phyloP scores from a whole-genome alignment of 2,113 vertebrate species.

The Semnornis frantzii region DNA sequence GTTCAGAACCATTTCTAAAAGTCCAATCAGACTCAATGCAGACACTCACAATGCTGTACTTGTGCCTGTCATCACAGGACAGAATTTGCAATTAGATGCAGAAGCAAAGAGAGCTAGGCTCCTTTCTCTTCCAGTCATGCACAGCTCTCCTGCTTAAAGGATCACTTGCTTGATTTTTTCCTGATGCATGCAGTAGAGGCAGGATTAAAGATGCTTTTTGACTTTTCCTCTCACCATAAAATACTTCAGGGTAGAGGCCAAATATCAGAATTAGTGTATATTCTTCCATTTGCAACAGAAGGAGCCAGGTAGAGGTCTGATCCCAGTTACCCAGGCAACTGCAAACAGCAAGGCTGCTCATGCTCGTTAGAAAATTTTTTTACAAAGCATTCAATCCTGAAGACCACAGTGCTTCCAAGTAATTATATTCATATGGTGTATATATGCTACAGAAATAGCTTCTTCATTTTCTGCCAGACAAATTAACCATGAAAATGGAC shows the following conservation, averaged over 20 bases:
- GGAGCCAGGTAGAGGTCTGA: conserved; percentile 43
- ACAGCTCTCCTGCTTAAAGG: neutral
- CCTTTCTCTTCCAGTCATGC: conserved; percentile 1
- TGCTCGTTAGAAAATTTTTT: conserved; percentile 17
- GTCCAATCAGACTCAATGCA: accelerated
- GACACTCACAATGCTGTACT: neutral
- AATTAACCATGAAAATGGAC: conserved; percentile 28
- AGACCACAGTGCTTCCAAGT: conserved; percentile 38
- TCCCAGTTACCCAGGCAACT: conserved; percentile 75
- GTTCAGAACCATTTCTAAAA: neutral
- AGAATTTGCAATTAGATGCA: neutral
- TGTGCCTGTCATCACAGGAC: neutral
- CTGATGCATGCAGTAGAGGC: neutral
- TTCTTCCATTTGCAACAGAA: conserved; percentile 20
- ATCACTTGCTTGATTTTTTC: neutral
- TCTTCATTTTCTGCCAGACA: conserved; percentile 26
- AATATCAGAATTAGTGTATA: conserved; percentile 29
- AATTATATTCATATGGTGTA: conserved; percentile 50
- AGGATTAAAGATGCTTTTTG: neutral
- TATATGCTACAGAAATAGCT: conserved; percentile 50
- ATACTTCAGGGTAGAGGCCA: neutral
- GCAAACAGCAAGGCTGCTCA: conserved; percentile 36
- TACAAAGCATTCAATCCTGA: conserved; percentile 11
- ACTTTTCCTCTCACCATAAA: conserved; percentile 6
- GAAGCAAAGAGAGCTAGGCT: neutral